These are phyloP conservation scores for Meleagris gallopavo DNA, from an alignment of 2,113 vertebrate species.

Conservation along the genomic window DNA sequence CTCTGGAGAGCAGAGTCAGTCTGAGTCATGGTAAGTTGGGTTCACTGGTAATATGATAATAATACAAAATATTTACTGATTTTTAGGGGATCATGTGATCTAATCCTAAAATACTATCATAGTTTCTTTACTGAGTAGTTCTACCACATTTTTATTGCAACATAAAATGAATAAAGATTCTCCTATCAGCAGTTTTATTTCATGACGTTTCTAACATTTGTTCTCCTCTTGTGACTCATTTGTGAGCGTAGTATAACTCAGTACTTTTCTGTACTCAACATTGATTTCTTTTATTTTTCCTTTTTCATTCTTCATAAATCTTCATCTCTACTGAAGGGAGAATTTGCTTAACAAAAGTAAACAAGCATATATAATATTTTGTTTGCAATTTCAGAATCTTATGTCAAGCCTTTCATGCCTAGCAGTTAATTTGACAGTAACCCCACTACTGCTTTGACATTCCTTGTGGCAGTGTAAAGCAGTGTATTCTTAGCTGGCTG, in stretches of 20 bases:
- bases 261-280: neutral
- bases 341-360: neutral
- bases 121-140: neutral
- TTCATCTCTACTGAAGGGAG: neutral
- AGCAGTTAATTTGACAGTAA: neutral
- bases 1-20: fast-evolving
- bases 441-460: neutral
- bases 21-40: neutral
- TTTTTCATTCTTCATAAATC: neutral
- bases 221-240: neutral
- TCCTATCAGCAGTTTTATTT: neutral
- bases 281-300: neutral
- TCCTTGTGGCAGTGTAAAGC: neutral
- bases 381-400: neutral
- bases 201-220: neutral
- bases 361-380: neutral
- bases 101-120: neutral
- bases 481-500: neutral
- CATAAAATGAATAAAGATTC: neutral
- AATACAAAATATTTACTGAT: neutral
- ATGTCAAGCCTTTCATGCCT: neutral
- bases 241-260: neutral
- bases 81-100: neutral
- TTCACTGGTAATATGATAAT: neutral
- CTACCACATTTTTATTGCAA: neutral